Evolutionary conservation across 2,113 vertebrate genomes (phyloP).

Genomic region (Epinephelus lanceolatus): DNA sequence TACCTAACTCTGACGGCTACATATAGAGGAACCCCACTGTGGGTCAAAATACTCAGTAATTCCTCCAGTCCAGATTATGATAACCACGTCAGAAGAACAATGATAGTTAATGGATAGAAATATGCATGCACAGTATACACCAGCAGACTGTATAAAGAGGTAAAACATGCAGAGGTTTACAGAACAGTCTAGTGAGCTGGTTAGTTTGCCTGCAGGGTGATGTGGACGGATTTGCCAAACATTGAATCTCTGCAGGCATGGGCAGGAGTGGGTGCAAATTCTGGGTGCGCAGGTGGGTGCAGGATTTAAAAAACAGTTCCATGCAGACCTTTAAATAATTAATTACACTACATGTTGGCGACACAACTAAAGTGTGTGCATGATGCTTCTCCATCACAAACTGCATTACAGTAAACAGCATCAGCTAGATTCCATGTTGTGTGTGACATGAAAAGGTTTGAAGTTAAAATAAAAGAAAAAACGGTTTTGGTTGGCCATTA

Average conservation of each 20-base stretch:
- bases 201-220: conserved; percentile 5
- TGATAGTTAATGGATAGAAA: too few species aligned
- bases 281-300: conserved; percentile 34
- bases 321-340: conserved; percentile 38
- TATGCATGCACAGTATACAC: background rate
- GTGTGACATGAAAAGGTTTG: background rate
- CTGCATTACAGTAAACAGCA: conserved; percentile 5
- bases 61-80: too few species aligned
- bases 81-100: too few species aligned
- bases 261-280: conserved; percentile 7
- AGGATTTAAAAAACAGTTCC: conserved; percentile 34
- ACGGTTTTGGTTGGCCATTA: background rate
- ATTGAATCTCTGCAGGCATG: conserved; percentile 19
- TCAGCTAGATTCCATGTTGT: background rate
- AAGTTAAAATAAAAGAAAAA: background rate
- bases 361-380: conserved; percentile 4
- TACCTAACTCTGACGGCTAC: too few species aligned
- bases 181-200: background rate
- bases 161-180: background rate
- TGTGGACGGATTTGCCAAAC: conserved; percentile 3
- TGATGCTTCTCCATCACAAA: conserved; percentile 4
- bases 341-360: conserved; percentile 30
- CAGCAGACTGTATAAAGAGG: conserved; percentile 1
- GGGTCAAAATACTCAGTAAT: too few species aligned
- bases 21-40: too few species aligned